Evolutionary conservation across 2,888 invertebrate genomes (phyloP), one percentile per base, ranked within the genome.

Genomic region (Cenopis cana): DNA sequence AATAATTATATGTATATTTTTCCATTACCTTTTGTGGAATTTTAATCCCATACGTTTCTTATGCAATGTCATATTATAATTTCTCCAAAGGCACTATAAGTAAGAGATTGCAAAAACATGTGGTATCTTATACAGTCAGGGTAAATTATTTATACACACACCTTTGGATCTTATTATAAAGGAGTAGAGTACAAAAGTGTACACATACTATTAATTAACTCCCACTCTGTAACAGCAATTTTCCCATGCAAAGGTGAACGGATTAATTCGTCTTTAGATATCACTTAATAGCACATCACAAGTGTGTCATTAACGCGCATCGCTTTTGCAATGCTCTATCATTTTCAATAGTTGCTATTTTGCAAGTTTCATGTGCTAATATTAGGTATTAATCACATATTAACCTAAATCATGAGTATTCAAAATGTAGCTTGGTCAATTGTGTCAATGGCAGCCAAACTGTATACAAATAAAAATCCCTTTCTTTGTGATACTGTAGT

Each of bases 211-310:
- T n/a, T n/a, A n/a, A n/a, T n/a, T n/a, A n/a, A n/a, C n/a, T n/a
- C n/a, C n/a, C n/a, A n/a, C n/a, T n/a, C n/a, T n/a, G 59, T 74
- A 74, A 77, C 75, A 75, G 72, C 69, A 73, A 79, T 85, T 83
- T 89, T 89, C 89, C 82, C 87, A 87, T 78, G 84, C 81, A 74
- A 88, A 86, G 89, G 89, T 88, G 89, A 89, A 89, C 86, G 86
- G 83, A 83, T 87, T 70, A 74, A 62, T 81, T 82, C 78, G 84
- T 83, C 83, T 79, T 77, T 55, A 77, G 79, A 83, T 83, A 83
- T 81, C 79, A 79, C 79, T 81, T 83, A 83, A 81, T 81, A 79
- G 78, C 75, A 77, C 68, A 75, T 75, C 69, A 71, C 72, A 75
- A 62, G 36, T 62, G 69, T 68, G 76, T 74, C 81, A 83, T 82